Base-by-base conservation (phyloP, 2,888 invertebrate species). In the Actias luna region DNA sequence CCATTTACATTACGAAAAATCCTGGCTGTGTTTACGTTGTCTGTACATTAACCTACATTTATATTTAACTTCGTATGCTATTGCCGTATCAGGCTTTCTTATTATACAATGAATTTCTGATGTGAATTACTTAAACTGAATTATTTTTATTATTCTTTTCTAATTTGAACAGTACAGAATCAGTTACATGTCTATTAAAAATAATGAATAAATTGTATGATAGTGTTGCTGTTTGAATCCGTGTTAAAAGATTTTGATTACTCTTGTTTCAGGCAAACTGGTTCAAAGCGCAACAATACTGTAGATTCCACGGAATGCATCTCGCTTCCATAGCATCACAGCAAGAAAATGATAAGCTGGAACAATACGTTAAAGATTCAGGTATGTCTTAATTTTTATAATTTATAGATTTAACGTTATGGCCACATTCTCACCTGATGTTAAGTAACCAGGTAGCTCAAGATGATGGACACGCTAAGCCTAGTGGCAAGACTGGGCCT, bases 251-350 rank as follows among this genome's bases (percentile, higher is more conserved):
- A 25, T 25, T 18, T 46, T 46, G 18, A 46, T 2, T 22, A 22
- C 12, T 39, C 64, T 65, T 60, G 73, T 93, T 94, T 16, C 93
- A 98, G 98, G 98, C 98, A 5, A 98, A 98, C 92, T 98, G 98
- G 96, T 98, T 96, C 92, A 95, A 97, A 85, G 97, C 98, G 29
- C 95, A 97, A 61, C 98, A 98, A 88, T 98, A 97, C 87, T 98
- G 98, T 85, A 94, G 98, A 67, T 98, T 97, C 92, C 98, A 98
- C 85, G 98, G 98, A 61, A 98, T 98, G 97, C 97, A 98, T 77
- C 93, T 98, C 76, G 97, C 98, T 18, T 97, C 97, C 79, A 97
- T 98, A 79, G 95, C 96, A 63, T 96, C 97, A 64, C 97, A 98
- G 87, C 97, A 97, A 81, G 97, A 98, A 88, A 98, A 98, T 81